phyloP scores from a whole-genome alignment of 1,140 invertebrate genomes.

The Ips nitidus region DNA sequence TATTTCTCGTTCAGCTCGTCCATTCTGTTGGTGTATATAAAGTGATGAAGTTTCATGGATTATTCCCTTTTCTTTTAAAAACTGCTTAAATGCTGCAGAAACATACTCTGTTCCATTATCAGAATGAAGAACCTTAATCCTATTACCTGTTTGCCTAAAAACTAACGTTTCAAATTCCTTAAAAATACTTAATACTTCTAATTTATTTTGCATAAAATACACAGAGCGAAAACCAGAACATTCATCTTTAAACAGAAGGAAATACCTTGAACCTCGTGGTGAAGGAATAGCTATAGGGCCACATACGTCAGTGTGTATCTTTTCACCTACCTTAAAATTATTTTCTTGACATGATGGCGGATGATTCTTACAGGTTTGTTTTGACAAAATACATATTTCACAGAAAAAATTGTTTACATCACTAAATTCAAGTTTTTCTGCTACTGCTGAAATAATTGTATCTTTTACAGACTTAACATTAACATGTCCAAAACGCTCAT shows the following conservation, averaged over 20 bases:
- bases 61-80: too few relatives aligned
- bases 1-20: slow-evolving; percentile 7
- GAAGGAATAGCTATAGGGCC: slow-evolving; percentile 11
- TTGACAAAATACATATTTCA: slow-evolving; percentile 1
- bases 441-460: slow-evolving; percentile 2
- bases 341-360: background rate
- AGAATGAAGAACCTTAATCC: slow-evolving; percentile 3
- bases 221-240: slow-evolving; percentile 6
- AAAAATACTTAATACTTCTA: slow-evolving; percentile 35
- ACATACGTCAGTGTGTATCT: slow-evolving; percentile 20
- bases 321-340: slow-evolving; percentile 7
- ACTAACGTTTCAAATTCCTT: slow-evolving; percentile 17
- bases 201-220: slow-evolving; percentile 22
- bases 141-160: background rate
- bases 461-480: slow-evolving; percentile 40
- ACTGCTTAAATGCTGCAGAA: too few relatives aligned
- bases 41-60: background rate
- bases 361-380: slow-evolving; percentile 2
- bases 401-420: slow-evolving; percentile 11
- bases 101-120: too few relatives aligned
- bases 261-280: slow-evolving; percentile 11
- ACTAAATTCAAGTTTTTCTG: slow-evolving; percentile 7
- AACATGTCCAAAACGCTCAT: slow-evolving; percentile 51
- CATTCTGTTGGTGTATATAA: slow-evolving; percentile 11
- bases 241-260: slow-evolving; percentile 23